phyloP scores from a whole-genome alignment of 2,113 vertebrate genomes.

The Gymnarchus niloticus region DNA sequence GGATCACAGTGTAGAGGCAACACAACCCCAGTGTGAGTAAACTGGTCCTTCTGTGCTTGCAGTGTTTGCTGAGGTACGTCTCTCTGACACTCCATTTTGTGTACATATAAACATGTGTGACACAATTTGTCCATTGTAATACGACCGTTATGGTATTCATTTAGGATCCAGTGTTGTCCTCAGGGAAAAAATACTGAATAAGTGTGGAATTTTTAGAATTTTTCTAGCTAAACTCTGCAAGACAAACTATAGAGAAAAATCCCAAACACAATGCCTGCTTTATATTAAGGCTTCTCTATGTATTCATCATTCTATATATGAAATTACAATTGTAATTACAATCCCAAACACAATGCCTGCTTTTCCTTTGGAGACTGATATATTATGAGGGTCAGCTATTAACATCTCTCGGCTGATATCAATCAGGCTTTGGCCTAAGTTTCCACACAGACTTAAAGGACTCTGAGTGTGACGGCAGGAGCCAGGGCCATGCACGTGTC shows the following conservation, averaged over 20 bases:
- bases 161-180: neutral
- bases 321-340: too few relatives aligned
- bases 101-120: neutral
- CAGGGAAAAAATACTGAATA: neutral
- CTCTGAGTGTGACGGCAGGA: neutral
- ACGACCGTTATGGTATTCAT: neutral
- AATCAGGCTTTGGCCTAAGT: neutral
- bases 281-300: neutral
- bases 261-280: neutral
- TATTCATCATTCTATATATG: neutral
- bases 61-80: neutral
- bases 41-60: neutral
- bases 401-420: neutral
- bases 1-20: neutral
- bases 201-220: too few relatives aligned
- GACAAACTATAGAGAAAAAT: neutral
- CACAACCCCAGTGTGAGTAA: neutral
- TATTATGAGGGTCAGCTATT: neutral
- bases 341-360: neutral
- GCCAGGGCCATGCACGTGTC: too few relatives aligned
- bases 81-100: too few relatives aligned
- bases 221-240: neutral
- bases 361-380: neutral
- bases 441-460: neutral
- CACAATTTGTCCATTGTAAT: neutral